Conservation (phyloP, 2,888 invertebrate species). For the Acanthosepion lycidas region DNA sequence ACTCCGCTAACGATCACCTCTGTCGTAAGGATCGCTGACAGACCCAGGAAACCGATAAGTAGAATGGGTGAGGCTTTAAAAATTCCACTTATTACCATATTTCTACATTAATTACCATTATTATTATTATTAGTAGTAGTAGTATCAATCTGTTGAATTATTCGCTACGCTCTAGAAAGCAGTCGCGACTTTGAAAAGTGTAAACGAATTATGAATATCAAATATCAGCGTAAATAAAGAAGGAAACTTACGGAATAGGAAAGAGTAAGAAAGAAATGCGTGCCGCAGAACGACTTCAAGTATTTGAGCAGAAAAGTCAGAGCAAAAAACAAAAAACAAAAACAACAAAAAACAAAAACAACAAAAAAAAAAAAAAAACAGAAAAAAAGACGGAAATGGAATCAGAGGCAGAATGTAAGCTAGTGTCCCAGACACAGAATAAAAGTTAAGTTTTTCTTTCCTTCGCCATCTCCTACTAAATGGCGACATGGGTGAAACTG, state of each 20-base stretch:
- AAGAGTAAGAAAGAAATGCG: neutral
- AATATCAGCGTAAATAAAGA: neutral
- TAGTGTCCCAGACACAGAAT: neutral
- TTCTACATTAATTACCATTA: too few relatives aligned
- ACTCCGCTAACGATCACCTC: too few relatives aligned
- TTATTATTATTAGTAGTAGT: too few relatives aligned
- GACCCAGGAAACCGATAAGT: too few relatives aligned
- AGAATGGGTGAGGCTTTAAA: too few relatives aligned
- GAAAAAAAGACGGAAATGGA: neutral
- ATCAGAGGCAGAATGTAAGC: neutral
- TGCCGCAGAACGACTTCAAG: neutral
- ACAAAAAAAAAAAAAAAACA: neutral
- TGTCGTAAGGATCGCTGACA: too few relatives aligned
- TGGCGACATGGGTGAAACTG: constrained; percentile 14
- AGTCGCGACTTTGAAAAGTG: neutral
- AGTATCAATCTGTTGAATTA: neutral
- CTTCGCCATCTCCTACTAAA: neutral
- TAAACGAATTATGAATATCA: constrained; percentile 36
- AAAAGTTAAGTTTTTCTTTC: neutral
- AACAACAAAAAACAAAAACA: neutral
- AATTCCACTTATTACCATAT: neutral
- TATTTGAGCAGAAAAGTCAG: neutral
- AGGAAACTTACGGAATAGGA: too few relatives aligned
- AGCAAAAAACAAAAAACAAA: neutral
- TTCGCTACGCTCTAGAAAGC: neutral